These are phyloP conservation scores for Dendrolimus houi DNA, from an alignment of 2,888 invertebrate genomes.

Conservation along the genomic window DNA sequence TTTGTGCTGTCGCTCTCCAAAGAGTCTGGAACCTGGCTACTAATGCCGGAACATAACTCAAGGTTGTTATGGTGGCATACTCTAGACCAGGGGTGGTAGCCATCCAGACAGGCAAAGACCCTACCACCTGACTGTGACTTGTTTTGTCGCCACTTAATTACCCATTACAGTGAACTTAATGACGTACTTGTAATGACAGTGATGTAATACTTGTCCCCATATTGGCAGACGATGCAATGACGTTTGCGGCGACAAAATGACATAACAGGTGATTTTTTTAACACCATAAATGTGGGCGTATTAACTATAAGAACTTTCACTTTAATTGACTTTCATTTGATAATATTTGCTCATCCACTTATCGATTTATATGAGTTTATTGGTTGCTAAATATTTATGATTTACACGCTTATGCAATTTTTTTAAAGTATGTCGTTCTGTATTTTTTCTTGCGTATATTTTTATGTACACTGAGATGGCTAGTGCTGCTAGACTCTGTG, in stretches of 20 bases:
- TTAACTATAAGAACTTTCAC: not conserved
- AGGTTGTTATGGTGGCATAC: too few species aligned
- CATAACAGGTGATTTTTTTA: conserved; percentile 1
- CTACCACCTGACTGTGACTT: too few species aligned
- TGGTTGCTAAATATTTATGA: not conserved
- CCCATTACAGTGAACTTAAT: not conserved
- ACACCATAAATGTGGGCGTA: not conserved
- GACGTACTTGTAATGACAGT: not conserved
- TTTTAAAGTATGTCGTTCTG: too few species aligned
- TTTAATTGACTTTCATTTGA: conserved; percentile 4
- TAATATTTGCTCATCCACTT: conserved; percentile 3
- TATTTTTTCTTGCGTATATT: too few species aligned
- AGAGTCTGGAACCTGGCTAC: too few species aligned
- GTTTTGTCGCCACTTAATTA: not conserved
- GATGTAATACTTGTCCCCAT: conserved; percentile 1
- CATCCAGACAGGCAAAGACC: too few species aligned
- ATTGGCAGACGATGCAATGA: not conserved
- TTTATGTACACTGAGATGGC: too few species aligned
- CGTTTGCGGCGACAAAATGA: not conserved
- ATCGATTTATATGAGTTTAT: not conserved
- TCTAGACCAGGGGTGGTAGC: too few species aligned
- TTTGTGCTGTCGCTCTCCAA: too few species aligned
- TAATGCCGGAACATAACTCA: too few species aligned
- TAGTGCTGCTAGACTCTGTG: too few species aligned
- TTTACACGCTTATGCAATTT: too few species aligned